Evolutionary conservation across 2,113 vertebrate species (phyloP).

Genomic region (Microtus pennsylvanicus): DNA sequence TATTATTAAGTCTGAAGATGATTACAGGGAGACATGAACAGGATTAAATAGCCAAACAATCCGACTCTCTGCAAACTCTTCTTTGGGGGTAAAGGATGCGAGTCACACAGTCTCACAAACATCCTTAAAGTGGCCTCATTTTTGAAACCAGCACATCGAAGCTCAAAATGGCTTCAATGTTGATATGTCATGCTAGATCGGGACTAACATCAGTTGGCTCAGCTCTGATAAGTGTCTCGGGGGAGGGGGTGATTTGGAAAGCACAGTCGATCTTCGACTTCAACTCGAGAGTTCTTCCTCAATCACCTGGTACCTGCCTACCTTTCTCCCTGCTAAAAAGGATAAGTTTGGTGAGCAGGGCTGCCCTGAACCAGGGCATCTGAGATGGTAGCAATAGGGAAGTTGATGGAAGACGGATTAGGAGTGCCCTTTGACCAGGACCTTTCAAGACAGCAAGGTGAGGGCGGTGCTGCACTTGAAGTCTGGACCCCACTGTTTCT

Average conservation of each 20-base stretch:
- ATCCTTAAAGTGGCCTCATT: background rate
- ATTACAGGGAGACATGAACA: constrained; percentile 9
- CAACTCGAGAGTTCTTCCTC: constrained; percentile 36
- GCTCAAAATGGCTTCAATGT: background rate
- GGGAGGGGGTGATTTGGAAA: constrained; percentile 48
- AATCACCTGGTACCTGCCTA: constrained; percentile 60
- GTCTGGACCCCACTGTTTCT: background rate
- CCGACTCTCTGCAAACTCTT: background rate
- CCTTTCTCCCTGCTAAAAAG: background rate
- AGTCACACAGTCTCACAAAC: background rate
- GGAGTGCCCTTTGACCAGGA: constrained; percentile 1
- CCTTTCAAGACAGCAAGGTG: background rate
- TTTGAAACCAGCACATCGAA: background rate
- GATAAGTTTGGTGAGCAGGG: constrained; percentile 18
- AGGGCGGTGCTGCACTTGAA: background rate
- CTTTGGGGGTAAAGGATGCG: background rate
- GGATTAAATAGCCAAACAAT: constrained; percentile 30
- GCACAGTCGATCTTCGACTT: constrained; percentile 1
- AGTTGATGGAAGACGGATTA: background rate
- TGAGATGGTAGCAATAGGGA: background rate
- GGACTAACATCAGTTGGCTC: background rate
- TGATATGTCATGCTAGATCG: background rate
- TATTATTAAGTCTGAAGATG: constrained; percentile 5
- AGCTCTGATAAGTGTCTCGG: background rate
- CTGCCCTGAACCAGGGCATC: background rate